A percentile compares a stretch with the other conserved stretches of the same genome.
phyloP scores from a whole-genome alignment of 2,113 vertebrate species.

The Sturnira hondurensis region DNA sequence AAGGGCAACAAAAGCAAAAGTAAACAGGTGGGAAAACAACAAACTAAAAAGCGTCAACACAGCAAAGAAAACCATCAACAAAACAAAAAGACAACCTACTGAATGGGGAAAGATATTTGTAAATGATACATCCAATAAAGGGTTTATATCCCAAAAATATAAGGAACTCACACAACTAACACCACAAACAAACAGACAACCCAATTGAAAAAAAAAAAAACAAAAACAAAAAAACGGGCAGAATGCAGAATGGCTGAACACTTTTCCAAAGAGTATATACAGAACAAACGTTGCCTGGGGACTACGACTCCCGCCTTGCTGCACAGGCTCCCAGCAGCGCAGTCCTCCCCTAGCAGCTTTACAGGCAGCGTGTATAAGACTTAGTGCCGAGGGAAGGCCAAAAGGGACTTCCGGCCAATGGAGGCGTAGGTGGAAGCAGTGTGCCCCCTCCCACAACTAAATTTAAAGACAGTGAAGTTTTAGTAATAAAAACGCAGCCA shows the following conservation, averaged over 20 bases:
- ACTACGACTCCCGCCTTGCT: too few relatives aligned
- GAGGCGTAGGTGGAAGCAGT: too few relatives aligned
- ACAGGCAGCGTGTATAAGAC: too few relatives aligned
- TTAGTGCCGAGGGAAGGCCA: too few relatives aligned
- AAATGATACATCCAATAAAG: background rate
- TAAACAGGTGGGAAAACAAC: background rate
- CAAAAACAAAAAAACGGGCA: too few relatives aligned
- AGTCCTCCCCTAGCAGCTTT: too few relatives aligned
- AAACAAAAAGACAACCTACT: background rate
- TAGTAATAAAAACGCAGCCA: too few relatives aligned
- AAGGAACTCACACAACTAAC: background rate
- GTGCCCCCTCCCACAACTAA: too few relatives aligned
- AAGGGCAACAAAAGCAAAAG: background rate
- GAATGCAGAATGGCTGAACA: background rate
- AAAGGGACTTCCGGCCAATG: too few relatives aligned
- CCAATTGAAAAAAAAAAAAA: background rate
- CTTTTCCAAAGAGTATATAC: background rate
- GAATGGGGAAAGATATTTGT: background rate
- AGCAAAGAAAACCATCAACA: background rate
- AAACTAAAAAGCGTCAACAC: background rate
- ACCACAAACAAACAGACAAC: background rate
- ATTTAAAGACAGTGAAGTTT: too few relatives aligned
- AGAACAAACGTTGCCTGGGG: too few relatives aligned
- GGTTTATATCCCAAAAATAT: background rate
- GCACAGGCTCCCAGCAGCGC: too few relatives aligned